Conservation (phyloP, 2,888 invertebrate species). For the Tenthredo mesomela region DNA sequence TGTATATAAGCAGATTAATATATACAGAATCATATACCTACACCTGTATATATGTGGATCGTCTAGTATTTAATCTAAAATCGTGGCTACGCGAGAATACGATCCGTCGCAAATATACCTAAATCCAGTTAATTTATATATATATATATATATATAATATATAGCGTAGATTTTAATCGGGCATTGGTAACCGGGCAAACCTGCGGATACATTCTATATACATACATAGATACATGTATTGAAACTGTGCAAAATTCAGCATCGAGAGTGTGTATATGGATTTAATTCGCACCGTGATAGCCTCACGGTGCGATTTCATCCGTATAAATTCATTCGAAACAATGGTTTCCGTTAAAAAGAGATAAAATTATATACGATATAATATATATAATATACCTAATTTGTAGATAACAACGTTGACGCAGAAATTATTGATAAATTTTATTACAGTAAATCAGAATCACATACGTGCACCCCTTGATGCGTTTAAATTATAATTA, state of each 20-base stretch:
- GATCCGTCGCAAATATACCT: neutral
- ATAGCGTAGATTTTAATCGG: neutral
- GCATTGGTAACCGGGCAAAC: neutral
- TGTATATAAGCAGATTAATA: no score
- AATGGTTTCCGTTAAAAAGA: neutral
- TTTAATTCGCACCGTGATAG: neutral
- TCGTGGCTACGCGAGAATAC: neutral
- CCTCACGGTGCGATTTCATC: neutral
- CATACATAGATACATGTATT: neutral
- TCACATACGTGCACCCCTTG: no score
- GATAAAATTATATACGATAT: neutral
- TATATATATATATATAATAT: neutral
- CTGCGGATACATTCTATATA: neutral
- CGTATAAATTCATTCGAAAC: slow-evolving; percentile 33
- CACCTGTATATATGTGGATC: neutral
- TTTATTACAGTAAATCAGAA: no score
- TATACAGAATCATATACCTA: no score
- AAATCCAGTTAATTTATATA: slow-evolving; percentile 30
- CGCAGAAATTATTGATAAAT: no score
- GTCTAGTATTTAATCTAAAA: neutral
- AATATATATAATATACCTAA: no score
- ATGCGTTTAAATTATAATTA: no score
- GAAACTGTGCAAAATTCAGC: neutral
- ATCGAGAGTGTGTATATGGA: neutral
- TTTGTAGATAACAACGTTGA: no score